Conservation (phyloP, 2,797 vertebrate species). For the Anisognathus igniventris region DNA sequence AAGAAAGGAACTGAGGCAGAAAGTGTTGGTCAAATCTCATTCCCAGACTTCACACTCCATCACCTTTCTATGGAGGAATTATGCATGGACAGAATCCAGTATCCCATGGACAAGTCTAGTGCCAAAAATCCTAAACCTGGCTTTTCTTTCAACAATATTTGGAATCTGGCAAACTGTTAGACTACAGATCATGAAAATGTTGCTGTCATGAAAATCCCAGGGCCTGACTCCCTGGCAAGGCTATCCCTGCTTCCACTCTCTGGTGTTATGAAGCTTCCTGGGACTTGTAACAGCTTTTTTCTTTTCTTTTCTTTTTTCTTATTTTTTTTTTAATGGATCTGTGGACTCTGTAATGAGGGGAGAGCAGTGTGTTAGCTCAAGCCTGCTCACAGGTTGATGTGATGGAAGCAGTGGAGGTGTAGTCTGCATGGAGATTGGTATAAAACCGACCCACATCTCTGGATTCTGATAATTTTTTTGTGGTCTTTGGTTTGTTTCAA, state of each 20-base stretch:
- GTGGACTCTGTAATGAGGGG: background rate
- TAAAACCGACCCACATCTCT: background rate
- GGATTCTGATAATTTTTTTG: background rate
- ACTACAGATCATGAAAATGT: background rate
- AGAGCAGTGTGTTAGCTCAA: background rate
- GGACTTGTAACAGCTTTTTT: background rate
- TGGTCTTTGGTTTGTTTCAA: background rate
- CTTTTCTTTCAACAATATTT: background rate
- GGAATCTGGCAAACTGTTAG: background rate
- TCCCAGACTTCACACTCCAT: background rate
- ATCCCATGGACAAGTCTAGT: background rate
- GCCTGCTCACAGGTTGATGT: background rate
- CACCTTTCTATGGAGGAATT: background rate
- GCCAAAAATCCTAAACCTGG: background rate
- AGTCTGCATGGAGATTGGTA: background rate
- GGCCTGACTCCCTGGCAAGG: background rate
- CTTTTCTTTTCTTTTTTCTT: no score
- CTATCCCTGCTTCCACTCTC: background rate
- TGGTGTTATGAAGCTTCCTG: fast-evolving
- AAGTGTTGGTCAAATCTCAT: background rate
- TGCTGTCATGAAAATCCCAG: background rate
- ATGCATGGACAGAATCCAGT: background rate
- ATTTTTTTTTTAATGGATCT: background rate
- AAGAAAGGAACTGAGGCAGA: background rate
- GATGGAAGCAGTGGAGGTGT: background rate